Percentiles rank a stretch among this genome's conserved stretches.
These are phyloP conservation scores for Aeoliscus strigatus DNA, from an alignment of 2,797 vertebrate genomes.

Conservation along the genomic window DNA sequence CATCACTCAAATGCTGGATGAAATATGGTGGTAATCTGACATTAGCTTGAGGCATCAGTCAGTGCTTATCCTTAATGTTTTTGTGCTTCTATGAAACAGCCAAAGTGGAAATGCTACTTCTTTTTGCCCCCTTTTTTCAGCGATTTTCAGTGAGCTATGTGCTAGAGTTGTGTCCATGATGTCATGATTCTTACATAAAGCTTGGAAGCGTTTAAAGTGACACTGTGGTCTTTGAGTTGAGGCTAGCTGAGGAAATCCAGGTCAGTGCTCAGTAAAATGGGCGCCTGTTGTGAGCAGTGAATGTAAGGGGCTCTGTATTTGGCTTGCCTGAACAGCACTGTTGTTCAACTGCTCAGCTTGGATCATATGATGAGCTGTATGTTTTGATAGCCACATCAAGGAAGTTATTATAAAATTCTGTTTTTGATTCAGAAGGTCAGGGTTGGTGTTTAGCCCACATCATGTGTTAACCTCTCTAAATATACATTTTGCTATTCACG, in stretches of 20 bases:
- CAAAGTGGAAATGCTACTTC: slow-evolving; percentile 4
- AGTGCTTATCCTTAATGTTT: too few species aligned
- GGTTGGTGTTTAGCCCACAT: too few species aligned
- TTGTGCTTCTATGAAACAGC: slow-evolving; percentile 3
- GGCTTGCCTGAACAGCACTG: slow-evolving; percentile 24
- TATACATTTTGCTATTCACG: too few species aligned
- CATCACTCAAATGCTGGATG: slow-evolving; percentile 13
- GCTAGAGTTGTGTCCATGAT: slow-evolving; percentile 19
- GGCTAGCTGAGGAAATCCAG: slow-evolving; percentile 63
- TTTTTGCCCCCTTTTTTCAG: not conserved
- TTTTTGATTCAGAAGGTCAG: too few species aligned
- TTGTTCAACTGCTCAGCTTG: slow-evolving; percentile 22
- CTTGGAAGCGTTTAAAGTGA: slow-evolving; percentile 50
- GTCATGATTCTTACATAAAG: slow-evolving; percentile 54
- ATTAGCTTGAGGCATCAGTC: slow-evolving; percentile 24
- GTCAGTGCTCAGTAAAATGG: slow-evolving; percentile 65
- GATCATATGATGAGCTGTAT: slow-evolving; percentile 23
- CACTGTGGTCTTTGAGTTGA: slow-evolving; percentile 35
- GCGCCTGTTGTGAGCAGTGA: slow-evolving; percentile 50
- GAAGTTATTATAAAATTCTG: too few species aligned
- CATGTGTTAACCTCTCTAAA: too few species aligned
- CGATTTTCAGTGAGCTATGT: slow-evolving; percentile 6
- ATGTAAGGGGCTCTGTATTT: slow-evolving; percentile 44
- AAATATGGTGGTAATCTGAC: slow-evolving; percentile 33
- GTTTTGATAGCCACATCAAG: not conserved